These are phyloP conservation scores for Didymodactylos carnosus DNA, from an alignment of 2,888 invertebrate species.

Conservation along the genomic window DNA sequence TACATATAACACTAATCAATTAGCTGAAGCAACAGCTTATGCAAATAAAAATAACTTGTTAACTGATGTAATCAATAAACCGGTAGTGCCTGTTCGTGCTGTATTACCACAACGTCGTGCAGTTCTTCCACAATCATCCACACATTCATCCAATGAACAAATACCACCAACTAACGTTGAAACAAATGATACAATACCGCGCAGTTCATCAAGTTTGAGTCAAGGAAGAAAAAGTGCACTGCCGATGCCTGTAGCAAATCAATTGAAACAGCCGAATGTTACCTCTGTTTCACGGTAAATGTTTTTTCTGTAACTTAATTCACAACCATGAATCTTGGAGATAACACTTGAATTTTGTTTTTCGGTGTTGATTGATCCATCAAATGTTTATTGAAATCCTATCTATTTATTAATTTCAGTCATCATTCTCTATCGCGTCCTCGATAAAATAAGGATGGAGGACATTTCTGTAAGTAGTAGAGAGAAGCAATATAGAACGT, in stretches of 20 bases:
- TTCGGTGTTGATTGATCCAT: no score
- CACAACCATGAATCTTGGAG: no score
- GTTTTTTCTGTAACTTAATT: background rate
- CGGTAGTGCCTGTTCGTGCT: background rate
- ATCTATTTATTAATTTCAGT: no score
- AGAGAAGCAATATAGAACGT: no score
- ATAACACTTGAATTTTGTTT: no score
- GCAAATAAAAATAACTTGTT: background rate
- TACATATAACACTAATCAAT: background rate
- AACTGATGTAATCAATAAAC: background rate
- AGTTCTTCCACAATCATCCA: background rate
- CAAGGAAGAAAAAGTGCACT: background rate
- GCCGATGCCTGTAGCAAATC: background rate
- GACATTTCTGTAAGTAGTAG: no score
- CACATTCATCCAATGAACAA: background rate
- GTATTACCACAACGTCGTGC: background rate
- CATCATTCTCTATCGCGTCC: background rate
- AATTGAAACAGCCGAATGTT: background rate
- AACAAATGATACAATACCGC: background rate
- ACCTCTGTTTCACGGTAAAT: background rate
- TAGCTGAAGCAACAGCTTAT: no score
- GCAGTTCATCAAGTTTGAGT: background rate
- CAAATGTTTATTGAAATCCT: no score
- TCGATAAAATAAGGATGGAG: background rate
- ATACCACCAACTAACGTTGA: background rate